Base-by-base conservation (phyloP, 2,888 invertebrate species). In the Scaptomyza reducta region DNA sequence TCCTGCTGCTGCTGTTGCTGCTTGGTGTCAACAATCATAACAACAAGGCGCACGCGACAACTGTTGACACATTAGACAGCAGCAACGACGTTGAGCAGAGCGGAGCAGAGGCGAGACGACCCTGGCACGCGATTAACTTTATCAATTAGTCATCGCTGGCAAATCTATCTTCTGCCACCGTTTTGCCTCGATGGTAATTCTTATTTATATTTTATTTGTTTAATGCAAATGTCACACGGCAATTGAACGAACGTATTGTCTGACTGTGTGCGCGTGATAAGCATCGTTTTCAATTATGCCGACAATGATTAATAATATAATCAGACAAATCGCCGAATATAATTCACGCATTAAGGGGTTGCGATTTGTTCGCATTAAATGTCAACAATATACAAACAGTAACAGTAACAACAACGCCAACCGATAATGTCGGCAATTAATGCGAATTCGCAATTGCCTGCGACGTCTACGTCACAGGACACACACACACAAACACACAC, bases 81-180 rank as follows among this genome's bases (percentile, higher is more conserved):
- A n/a, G 31, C 35, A 6, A 10, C 31, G 31, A 31, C 10, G 31
- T 6, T 31, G 6, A 31, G 31, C 10, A 6, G 33, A 51, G 38
- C 41, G 38, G 46, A 16, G 22, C 25, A 61, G 45, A n/a, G 10
- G 45, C 35, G 41, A 27, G 29, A 16, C 42, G 35, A 35, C 35
- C n/a, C n/a, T 60, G 79, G 80, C 84, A 83, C 77, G 80, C 84
- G 81, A 80, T 83, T 74, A 74, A 18, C n/a, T 67, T 16, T 70
- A 70, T 60, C 46, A 64, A 74, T 74, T 74, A 74, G 74, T 74
- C 74, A 74, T 74, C 45, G 53, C n/a, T 14, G 16, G 18, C 29
- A 33, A 33, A 22, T 4, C 13, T 33, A 6, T 38, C 38, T 38
- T 9, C 14, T 54, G 47, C 22, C 31, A 14, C 16, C 38, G 41